Evolutionary conservation across 2,797 vertebrate genomes (phyloP).

Genomic region (Trematomus bernacchii): DNA sequence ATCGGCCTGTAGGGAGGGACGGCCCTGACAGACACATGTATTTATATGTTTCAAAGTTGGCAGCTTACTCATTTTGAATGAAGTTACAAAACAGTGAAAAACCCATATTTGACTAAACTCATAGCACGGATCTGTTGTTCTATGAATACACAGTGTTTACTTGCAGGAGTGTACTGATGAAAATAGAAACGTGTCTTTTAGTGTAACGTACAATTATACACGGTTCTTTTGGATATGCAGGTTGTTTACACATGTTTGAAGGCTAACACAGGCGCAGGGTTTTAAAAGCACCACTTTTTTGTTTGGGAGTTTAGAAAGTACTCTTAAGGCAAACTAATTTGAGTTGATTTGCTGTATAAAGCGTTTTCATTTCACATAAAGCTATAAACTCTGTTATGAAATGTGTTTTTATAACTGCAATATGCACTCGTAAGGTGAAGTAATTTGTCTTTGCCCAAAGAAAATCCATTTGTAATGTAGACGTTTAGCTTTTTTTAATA

Average conservation of each 20-base stretch:
- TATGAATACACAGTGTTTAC: conserved; percentile 66
- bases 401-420: conserved; percentile 6
- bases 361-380: conserved; percentile 1
- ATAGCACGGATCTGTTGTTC: conserved; percentile 12
- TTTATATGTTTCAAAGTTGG: conserved; percentile 6
- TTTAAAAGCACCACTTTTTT: conserved; percentile 14
- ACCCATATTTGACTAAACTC: conserved; percentile 30
- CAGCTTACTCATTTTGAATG: conserved; percentile 33
- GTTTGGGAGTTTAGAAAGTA: conserved; percentile 26
- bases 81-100: conserved; percentile 1
- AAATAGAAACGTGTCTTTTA: conserved; percentile 64
- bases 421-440: background rate
- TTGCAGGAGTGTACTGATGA: conserved; percentile 39
- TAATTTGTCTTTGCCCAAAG: conserved; percentile 16
- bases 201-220: conserved; percentile 65
- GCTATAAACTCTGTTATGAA: background rate
- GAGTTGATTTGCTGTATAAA: conserved; percentile 9
- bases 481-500: background rate
- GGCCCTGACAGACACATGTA: background rate
- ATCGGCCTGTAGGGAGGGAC: too few relatives aligned
- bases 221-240: conserved; percentile 41
- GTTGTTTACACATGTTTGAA: conserved; percentile 52
- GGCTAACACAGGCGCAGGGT: conserved; percentile 41
- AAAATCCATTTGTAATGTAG: conserved; percentile 21
- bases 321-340: conserved; percentile 19